Percentiles rank a stretch among this genome's conserved stretches.
Conservation (phyloP, 2,113 vertebrate genomes). For the Acrocephalus arundinaceus region DNA sequence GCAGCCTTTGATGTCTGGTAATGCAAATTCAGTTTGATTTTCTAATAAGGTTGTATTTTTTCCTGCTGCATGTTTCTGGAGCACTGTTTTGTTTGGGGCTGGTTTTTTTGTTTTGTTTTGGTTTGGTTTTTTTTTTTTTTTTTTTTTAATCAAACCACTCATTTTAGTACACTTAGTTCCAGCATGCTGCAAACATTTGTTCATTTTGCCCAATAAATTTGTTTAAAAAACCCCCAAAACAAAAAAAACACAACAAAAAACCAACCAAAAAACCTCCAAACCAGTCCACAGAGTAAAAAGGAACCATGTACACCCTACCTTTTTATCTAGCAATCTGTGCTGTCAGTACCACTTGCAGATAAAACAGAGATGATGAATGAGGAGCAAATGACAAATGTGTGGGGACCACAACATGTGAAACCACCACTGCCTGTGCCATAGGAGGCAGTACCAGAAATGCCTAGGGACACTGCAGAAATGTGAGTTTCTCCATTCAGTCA, state of each 20-base stretch:
- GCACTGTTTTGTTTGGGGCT: not conserved
- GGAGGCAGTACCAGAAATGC: not conserved
- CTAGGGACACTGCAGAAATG: not conserved
- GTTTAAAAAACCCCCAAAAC: not conserved
- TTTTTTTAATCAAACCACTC: not conserved
- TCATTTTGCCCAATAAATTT: not conserved
- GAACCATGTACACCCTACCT: not conserved
- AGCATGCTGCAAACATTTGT: not conserved
- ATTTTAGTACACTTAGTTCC: not conserved
- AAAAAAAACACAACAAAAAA: not conserved
- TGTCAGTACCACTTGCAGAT: not conserved
- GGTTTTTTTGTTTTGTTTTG: no score
- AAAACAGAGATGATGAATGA: not conserved
- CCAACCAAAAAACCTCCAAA: not conserved
- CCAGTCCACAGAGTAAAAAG: not conserved
- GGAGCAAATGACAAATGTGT: not conserved
- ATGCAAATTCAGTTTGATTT: not conserved
- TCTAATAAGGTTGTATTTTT: not conserved
- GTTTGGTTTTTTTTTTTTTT: not conserved
- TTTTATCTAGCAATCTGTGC: not conserved
- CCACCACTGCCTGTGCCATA: not conserved
- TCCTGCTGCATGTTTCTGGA: not conserved
- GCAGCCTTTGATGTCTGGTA: not conserved
- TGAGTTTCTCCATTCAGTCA: accelerated
- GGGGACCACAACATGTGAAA: not conserved